A percentile compares a stretch with the other conserved stretches of the same genome.
phyloP scores from a whole-genome alignment of 1,140 invertebrate species.

The Vanessa tameamea region DNA sequence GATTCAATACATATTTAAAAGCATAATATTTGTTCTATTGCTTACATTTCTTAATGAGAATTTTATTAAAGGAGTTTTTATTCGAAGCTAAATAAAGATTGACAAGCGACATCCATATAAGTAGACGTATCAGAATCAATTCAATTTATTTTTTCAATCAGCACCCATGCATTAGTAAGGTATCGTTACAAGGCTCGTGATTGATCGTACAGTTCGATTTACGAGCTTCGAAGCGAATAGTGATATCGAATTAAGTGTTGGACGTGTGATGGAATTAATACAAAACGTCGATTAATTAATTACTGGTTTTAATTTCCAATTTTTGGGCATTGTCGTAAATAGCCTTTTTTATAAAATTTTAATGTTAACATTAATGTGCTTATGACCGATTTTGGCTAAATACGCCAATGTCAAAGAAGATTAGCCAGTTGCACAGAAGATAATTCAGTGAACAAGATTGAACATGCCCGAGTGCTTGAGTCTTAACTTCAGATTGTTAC shows the following conservation, averaged over 20 bases:
- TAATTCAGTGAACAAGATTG: too few relatives aligned
- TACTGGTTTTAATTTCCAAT: not conserved
- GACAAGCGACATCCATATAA: not conserved
- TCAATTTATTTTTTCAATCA: conserved; percentile 27
- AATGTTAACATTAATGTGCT: too few relatives aligned
- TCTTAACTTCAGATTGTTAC: too few relatives aligned
- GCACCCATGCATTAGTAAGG: conserved; percentile 11
- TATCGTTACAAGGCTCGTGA: conserved; percentile 19
- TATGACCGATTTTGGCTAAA: too few relatives aligned
- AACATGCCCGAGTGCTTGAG: too few relatives aligned
- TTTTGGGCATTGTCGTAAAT: not conserved
- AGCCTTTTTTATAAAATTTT: too few relatives aligned
- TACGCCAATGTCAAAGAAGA: too few relatives aligned
- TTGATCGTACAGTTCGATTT: conserved; percentile 11
- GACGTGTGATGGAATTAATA: not conserved
- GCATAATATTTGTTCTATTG: not conserved
- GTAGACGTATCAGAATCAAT: conserved; percentile 10
- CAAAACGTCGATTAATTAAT: not conserved
- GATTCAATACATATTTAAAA: not conserved
- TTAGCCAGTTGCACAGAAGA: too few relatives aligned
- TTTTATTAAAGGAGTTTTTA: not conserved
- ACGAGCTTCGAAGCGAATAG: not conserved
- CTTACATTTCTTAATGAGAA: not conserved
- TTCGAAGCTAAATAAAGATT: not conserved
- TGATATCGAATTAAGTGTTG: conserved; percentile 1